Base-by-base conservation (phyloP, 2,888 invertebrate genomes). In the Xestia ashworthii region DNA sequence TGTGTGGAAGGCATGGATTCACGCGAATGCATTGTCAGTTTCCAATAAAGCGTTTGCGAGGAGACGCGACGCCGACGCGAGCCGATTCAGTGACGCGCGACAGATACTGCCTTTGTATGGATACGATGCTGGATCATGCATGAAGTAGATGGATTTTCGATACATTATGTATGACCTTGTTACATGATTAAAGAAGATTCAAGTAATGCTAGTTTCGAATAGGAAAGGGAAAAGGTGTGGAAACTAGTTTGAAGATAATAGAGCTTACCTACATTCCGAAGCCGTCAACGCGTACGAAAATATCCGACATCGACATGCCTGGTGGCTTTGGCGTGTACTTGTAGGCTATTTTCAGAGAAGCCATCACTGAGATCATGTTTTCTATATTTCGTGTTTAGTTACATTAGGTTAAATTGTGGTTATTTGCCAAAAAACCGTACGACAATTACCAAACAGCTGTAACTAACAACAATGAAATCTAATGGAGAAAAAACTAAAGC, bases 31-130 rank as follows among this genome's bases (percentile, higher is more conserved):
- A 82, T 87, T 86, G 80, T 83, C 80, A 76, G 74, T 82, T 81
- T 79, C 80, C 87, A 88, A 88, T 88, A 89, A 79, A 67, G 60
- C 65, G 11, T 16, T 72, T 65, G 71, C 78, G 74, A 82, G 58
- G 69, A 71, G 70, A 14, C 80, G 74, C 78, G 48, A 72, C 46
- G 70, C 53, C 79, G 46, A 74, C 53, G 72, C 60, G 48, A 84
- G 68, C 78, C 73, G 81, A 84, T 87, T 84, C 77, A 62, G 44
- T n/a, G 62, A 62, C 48, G 60, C 71, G 66, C 66, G 58, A 25
- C 32, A 71, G 76, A 58, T 68, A 74, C 68, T 65, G 74, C 65
- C 75, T 74, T 48, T 78, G 71, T 77, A 67, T 44, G 5, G 16
- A 58, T 46, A 38, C 19, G 25, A 58, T 46, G 11, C 19, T 48